Base-by-base conservation (phyloP, 1,140 invertebrate species). In the Drosophila athabasca region DNA sequence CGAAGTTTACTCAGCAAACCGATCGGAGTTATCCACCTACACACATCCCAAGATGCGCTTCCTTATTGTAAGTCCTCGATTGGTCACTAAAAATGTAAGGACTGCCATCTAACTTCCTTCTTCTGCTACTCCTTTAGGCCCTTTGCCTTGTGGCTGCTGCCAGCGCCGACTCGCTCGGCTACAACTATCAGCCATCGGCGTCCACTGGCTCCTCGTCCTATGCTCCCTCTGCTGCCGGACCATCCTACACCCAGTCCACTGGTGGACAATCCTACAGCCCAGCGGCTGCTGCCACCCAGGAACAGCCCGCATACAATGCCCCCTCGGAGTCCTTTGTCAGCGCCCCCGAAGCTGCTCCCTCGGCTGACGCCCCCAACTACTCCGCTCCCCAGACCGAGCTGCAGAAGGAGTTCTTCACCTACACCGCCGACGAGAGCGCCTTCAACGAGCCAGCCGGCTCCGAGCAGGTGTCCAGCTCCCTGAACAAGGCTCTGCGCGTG, bases 381-480 rank as follows among this genome's bases (percentile, higher is more conserved):
- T 50, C 59, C 2, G 66, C 76, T 11, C 55, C 72, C 8, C 70
- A 74, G 71, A 67, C 78, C 2, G 90, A 90, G 68, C 68, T 90
- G 24, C 76, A 81, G n/a, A 91, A 91, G 67, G 90, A 91, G 53
- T 91, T 89, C 74, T 90, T 77, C 49, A 79, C 75, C 6, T 91
- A 80, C 62, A 76, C 77, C 8, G 90, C 90, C 0, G 80, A 87
- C 9, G 90, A 91, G 41, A 26, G 58, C 6, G 90, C 76, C 50
- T 91, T 91, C 61, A 46, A 78, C 13, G 87, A 90, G 6, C 82
- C 71, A 3, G 77, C 50, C 13, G 83, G 64, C 8, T 46, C 64
- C 6, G 67, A 88, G 1, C 75, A 91, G 48, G 51, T 82, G 1
- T 62, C 69, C n/a, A 69, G 54, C 51, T 66, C 67, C 39, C 58